Conservation (phyloP, 2,797 vertebrate species). For the Eremophila alpestris region DNA sequence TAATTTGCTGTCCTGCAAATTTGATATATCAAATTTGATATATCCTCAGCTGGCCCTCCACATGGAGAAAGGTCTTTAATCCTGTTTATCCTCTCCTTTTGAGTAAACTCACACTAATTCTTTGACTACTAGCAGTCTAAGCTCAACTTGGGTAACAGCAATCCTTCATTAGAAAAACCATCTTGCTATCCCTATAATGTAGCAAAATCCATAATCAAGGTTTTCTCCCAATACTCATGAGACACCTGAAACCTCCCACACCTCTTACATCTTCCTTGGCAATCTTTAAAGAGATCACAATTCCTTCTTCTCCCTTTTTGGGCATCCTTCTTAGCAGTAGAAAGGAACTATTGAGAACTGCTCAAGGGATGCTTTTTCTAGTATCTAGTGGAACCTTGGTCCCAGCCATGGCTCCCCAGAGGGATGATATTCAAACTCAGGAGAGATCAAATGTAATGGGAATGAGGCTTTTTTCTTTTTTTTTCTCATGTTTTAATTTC, state of each 20-base stretch:
- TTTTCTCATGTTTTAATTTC: not conserved
- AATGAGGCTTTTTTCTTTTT: not conserved
- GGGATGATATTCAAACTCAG: not conserved
- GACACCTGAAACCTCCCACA: not conserved
- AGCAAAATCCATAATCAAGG: not conserved
- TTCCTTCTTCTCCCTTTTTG: not conserved
- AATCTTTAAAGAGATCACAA: not conserved
- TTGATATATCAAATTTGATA: too few species aligned
- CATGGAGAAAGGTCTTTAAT: not conserved
- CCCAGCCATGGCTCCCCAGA: not conserved
- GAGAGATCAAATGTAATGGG: not conserved
- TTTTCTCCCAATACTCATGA: not conserved
- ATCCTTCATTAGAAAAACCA: not conserved
- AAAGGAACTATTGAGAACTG: not conserved
- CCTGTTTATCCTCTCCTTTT: not conserved
- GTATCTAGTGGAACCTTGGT: not conserved
- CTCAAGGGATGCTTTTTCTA: not conserved
- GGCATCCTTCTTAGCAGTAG: not conserved
- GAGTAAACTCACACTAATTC: not conserved
- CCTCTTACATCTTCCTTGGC: not conserved
- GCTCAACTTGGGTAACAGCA: not conserved
- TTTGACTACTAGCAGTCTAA: not conserved
- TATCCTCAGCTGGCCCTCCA: not conserved
- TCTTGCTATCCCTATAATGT: not conserved
- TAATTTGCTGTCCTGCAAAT: not conserved